Conservation (phyloP, 92 coral and sea anemone species). For the Phenganax subtilis region DNA sequence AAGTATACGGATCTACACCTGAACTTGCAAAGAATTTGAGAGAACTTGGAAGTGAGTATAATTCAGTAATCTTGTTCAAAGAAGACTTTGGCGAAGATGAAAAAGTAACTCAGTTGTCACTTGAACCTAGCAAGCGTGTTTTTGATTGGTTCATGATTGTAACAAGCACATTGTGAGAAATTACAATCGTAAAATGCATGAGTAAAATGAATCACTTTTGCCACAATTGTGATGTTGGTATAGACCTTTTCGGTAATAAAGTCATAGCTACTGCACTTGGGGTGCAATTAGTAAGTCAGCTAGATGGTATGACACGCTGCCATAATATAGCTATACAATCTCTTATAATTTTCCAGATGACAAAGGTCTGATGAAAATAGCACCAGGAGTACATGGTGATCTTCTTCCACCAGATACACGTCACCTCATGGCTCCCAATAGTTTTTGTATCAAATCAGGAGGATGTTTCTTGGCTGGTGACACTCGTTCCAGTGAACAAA, state of each 20-base stretch:
- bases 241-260: too few species aligned
- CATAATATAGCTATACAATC: too few species aligned
- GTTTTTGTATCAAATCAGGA: background rate
- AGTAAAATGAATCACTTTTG: too few species aligned
- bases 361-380: background rate
- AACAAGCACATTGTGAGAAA: too few species aligned
- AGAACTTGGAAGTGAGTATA: conserved; percentile 15
- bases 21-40: conserved; percentile 1
- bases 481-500: conserved; percentile 12
- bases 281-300: too few species aligned
- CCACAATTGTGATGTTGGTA: too few species aligned
- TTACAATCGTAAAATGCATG: too few species aligned
- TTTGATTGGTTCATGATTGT: too few species aligned
- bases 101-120: background rate
- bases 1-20: conserved; percentile 31
- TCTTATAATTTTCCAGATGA: background rate
- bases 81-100: background rate
- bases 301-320: too few species aligned
- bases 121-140: background rate
- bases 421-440: conserved; percentile 11
- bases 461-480: conserved; percentile 22
- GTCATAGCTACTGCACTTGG: too few species aligned
- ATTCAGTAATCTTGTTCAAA: background rate
- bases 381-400: conserved; percentile 3
- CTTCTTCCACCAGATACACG: conserved; percentile 4